Base-by-base conservation (phyloP, 2,797 vertebrate species). In the Graptemys geographica region DNA sequence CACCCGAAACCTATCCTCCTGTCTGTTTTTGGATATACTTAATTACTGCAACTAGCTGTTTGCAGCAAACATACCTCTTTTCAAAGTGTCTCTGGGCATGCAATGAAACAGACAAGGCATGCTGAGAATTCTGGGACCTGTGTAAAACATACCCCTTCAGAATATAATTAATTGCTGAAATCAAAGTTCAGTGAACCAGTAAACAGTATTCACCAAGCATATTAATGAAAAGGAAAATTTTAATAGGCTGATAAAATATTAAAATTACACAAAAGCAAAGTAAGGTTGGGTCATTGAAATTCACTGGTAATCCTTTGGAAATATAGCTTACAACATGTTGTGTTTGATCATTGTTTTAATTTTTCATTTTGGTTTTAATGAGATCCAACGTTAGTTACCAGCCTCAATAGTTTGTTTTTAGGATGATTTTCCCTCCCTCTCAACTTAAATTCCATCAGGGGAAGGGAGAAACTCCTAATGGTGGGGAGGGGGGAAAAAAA, bases 151-250 rank as follows among this genome's bases (percentile, higher is more conserved):
- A 44, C 53, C 59, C 69, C 83, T 80, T 92, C 90, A 81, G 91
- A 92, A 88, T 84, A 89, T 88, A 91, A 88, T 95, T 95, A 92
- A 95, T 92, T 95, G 90, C 81, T 80, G 84, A 92, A 95, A 94
- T 94, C 87, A 87, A 90, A 94, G 93, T 86, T 92, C 87, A 92
- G 47, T 92, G 92, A 92, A 95, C 84, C 88, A 92, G 89, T 90
- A 93, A 94, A 89, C 85, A 94, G 80, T 94, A 87, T 94, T 92
- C 88, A 86, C 91, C 88, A 84, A 88, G 86, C 82, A 81, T 88
- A 94, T 92, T 90, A 94, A 93, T 93, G 83, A 92, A 83, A 84
- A 90, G 82, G 82, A 90, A 94, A 82, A 84, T 92, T 90, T 85
- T 90, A 90, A 90, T 91, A 90, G 82, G 81, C 87, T 92, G 90